Evolutionary conservation across 2,797 vertebrate species (phyloP), one percentile per base, ranked within the genome.

Genomic region (Allobates femoralis): DNA sequence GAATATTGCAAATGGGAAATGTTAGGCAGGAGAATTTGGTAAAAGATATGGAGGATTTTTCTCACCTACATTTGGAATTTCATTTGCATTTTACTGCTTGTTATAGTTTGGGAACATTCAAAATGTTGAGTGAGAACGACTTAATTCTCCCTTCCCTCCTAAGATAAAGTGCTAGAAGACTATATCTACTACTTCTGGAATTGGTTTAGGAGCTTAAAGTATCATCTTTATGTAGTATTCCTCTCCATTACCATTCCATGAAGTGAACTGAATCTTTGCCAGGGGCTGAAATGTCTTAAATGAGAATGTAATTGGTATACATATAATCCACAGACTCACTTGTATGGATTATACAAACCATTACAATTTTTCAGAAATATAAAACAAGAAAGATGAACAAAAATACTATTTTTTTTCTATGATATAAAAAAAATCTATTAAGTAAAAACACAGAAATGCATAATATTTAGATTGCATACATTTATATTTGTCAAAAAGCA

Each of bases 251-350:
- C 75, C 50, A 73, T 86, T 74, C 85, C 85, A 86, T 86, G 78
- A 86, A 86, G 78, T 86, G 55, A 81, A 86, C 81, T 86, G 85
- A 86, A 81, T 86, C 78, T 81, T 81, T 81, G 85, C 78, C 85
- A 75, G 60, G 67, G 78, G 85, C 85, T 86, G 79, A 81, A 81
- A 86, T 32, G 56, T 50, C 85, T 86, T 74, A 86, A 81, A 86
- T 74, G 85, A 81, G 85, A 80, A 74, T 75, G 78, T 86, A 86
- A 81, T 86, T 86, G 84, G 84, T 74, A 85, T 80, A 79, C 64
- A 37, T 85, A 85, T 79, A 86, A 86, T 86, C 85, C 78, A 80
- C 41, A n/a, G 41, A 74, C 80, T 86, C 67, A 86, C 78, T 85
- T 74, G 53, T 66, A 86, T 62, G 85, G 85, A 86, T 86, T 86